These are phyloP conservation scores for Bradysia coprophila DNA, from an alignment of 1,140 invertebrate genomes.

Conservation along the genomic window DNA sequence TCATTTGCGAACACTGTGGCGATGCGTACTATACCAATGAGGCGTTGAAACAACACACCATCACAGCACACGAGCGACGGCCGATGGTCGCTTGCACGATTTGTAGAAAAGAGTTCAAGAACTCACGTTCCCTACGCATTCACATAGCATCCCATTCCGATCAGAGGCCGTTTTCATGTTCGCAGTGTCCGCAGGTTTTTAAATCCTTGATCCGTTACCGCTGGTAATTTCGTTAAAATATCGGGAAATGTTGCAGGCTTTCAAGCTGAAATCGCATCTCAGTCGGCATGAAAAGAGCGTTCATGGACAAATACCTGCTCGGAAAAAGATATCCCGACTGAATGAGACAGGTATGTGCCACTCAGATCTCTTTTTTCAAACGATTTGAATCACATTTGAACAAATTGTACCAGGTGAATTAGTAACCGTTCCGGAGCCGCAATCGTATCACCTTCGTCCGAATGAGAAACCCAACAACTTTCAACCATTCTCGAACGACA, in stretches of 20 bases:
- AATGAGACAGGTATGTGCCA: background rate
- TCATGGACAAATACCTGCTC: background rate
- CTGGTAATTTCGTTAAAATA: background rate
- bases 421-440: background rate
- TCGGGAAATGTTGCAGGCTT: constrained; percentile 9
- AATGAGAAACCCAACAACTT: no score
- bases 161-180: constrained; percentile 69
- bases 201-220: background rate
- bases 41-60: constrained; percentile 21
- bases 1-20: constrained; percentile 22
- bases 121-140: constrained; percentile 34
- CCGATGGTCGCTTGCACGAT: constrained; percentile 20
- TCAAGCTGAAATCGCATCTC: background rate
- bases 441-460: background rate
- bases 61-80: constrained; percentile 19
- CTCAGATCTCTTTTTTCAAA: no score
- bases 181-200: constrained; percentile 38
- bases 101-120: constrained; percentile 20
- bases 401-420: background rate
- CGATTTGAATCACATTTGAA: no score
- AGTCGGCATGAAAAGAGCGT: background rate
- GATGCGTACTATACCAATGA: constrained; percentile 24
- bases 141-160: constrained; percentile 79
- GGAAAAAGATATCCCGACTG: background rate
- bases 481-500: no score